Conservation (phyloP, 1,140 invertebrate genomes). For the Cyrtorhinus lividipennis region DNA sequence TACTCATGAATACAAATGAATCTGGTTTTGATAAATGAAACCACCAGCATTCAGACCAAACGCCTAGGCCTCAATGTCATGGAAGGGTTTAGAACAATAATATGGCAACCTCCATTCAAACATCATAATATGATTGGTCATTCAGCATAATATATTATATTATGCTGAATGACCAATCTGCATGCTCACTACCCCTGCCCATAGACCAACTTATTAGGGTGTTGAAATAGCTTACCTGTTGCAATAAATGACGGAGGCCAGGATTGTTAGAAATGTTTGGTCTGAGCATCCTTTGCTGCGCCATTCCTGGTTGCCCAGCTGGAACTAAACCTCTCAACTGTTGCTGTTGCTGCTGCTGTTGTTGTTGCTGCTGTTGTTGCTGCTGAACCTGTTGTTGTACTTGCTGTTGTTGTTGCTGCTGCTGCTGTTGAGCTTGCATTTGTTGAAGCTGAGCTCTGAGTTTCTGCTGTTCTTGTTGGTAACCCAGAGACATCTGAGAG, state of each 20-base stretch:
- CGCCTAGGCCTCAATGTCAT: too few relatives aligned
- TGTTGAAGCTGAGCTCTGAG: conserved; percentile 27
- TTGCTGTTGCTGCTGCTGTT: conserved; percentile 27
- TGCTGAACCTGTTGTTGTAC: conserved; percentile 21
- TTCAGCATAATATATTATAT: too few relatives aligned
- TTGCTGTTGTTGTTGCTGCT: conserved; percentile 20
- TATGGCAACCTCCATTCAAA: too few relatives aligned
- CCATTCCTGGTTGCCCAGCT: conserved; percentile 29
- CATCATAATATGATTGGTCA: too few relatives aligned
- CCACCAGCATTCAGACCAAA: too few relatives aligned
- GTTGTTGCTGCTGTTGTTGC: conserved; percentile 22
- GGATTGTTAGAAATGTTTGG: conserved; percentile 46
- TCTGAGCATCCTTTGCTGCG: conserved; percentile 44
- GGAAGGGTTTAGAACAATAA: too few relatives aligned
- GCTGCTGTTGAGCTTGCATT: conserved; percentile 24
- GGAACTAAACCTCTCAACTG: conserved; percentile 18
- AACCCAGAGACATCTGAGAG: conserved; percentile 11
- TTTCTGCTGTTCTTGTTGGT: conserved; percentile 26
- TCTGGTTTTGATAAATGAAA: too few relatives aligned
- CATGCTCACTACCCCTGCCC: too few relatives aligned
- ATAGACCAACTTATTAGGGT: too few relatives aligned
- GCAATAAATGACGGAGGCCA: conserved; percentile 50
- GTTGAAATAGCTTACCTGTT: too few relatives aligned
- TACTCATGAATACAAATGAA: too few relatives aligned
- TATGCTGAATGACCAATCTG: too few relatives aligned